Conservation (phyloP, 2,797 vertebrate genomes). For the Lacerta agilis region DNA sequence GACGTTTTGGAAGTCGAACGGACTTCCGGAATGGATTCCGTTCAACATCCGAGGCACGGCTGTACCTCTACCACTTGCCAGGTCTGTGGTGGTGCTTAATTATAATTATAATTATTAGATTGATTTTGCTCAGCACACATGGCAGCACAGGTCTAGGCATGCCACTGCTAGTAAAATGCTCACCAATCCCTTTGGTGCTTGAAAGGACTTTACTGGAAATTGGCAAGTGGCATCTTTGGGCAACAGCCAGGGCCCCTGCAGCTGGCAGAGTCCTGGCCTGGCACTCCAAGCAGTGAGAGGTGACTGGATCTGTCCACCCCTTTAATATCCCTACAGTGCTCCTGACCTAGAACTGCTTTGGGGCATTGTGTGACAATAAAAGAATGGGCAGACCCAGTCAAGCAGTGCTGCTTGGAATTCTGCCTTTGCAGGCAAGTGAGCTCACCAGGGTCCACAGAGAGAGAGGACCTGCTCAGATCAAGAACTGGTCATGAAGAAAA, state of each 20-base stretch:
- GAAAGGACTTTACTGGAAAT: background rate
- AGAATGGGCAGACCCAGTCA: no score
- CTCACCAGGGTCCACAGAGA: background rate
- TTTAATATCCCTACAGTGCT: background rate
- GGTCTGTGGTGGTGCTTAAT: no score
- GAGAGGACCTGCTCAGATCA: background rate
- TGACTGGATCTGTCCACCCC: no score
- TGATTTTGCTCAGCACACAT: no score
- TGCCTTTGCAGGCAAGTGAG: background rate
- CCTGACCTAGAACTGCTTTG: background rate
- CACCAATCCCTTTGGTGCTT: background rate
- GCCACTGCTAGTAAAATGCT: background rate
- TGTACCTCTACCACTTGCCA: background rate
- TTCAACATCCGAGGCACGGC: no score
- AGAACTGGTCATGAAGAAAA: background rate
- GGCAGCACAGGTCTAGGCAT: background rate
- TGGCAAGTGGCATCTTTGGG: background rate
- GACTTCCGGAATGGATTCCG: no score
- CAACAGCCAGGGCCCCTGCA: background rate
- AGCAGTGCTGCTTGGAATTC: no score
- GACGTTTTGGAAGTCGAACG: no score
- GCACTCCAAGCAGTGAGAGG: background rate
- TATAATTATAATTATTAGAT: background rate
- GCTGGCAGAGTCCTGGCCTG: background rate
- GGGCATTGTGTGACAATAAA: background rate